A percentile compares a stretch with the other conserved stretches of the same genome.
These are phyloP conservation scores for Helostoma temminkii DNA, from an alignment of 2,797 vertebrate species.

Conservation along the genomic window DNA sequence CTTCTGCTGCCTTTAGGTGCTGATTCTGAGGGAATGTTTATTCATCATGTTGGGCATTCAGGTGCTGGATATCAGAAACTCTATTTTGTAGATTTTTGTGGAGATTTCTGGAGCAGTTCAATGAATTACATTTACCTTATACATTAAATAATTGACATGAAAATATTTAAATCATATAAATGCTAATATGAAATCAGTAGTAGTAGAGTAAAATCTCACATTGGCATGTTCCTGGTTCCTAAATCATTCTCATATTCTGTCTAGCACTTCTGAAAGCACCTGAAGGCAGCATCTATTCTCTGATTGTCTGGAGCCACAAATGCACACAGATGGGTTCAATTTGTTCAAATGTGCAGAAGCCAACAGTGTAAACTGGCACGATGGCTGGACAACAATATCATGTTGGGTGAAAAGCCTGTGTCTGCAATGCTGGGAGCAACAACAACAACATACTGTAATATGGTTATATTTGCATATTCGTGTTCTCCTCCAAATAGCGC, in stretches of 20 bases:
- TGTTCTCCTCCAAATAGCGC: neutral
- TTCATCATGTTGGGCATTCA: neutral
- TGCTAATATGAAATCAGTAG: no score
- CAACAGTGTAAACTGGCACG: neutral
- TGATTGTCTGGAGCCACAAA: constrained; percentile 32
- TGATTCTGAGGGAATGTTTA: constrained; percentile 9
- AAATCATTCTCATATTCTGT: neutral
- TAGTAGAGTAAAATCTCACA: neutral
- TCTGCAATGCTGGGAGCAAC: neutral
- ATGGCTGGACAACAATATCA: constrained; percentile 5
- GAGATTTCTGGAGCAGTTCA: neutral
- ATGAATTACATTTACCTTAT: neutral
- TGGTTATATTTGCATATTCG: no score
- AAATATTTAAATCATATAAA: neutral
- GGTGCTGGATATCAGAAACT: neutral
- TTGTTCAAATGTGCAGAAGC: neutral
- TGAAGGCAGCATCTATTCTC: constrained; percentile 37
- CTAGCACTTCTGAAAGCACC: constrained; percentile 14
- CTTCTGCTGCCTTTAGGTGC: constrained; percentile 50
- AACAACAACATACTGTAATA: no score
- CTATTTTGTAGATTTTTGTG: neutral
- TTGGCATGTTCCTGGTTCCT: neutral
- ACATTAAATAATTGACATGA: neutral
- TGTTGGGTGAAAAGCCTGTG: neutral
- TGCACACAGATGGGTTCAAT: constrained; percentile 26